Base-by-base conservation (phyloP, 1,140 invertebrate species). In the Zaprionus ghesquierei region DNA sequence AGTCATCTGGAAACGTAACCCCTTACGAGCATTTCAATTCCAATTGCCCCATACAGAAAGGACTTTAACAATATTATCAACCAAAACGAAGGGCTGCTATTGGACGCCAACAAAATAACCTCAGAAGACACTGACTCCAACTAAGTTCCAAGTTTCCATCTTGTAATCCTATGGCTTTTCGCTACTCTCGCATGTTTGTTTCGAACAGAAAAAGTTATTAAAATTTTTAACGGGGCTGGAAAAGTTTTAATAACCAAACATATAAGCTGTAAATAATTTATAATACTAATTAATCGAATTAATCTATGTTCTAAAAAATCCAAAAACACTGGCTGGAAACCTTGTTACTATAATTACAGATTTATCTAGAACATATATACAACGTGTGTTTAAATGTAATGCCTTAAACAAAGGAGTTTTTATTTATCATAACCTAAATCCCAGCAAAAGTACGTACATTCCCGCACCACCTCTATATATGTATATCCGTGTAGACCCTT, bases 211-310 rank as follows among this genome's bases (percentile, higher is more conserved):
- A 60, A 41, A 62, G 62, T 59, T 82, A 82, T 89, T 89, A 86
- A 82, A 85, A 82, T 77, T 86, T 89, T 78, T 74, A 62, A 77
- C 60, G 75, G 77, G 85, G 85, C 81, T 89, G 85, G 85, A 81
- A 80, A 89, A 81, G 82, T 82, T 89, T 89, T 89, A 89, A 86
- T 89, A 76, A 68, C 61, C 53, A 78, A 78, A 2, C 6, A 50
- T 25, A 64, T 46, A 62, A 38, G 29, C 31, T 76, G 73, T 76
- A 76, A 76, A 76, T 76, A 75, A 27, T 2, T 44, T 56, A 58
- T 18, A 18, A 50, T 18, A 18, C 41, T 53, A 51, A 41, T 33
- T 44, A 68, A 35, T 33, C 38, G 18, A 56, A 60, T 22, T 54
- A 69, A 22, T 49, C 65, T 66, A 31, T 38, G 29, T 66, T n/a